Percentiles rank a stretch among this genome's conserved stretches.
Conservation (phyloP, 1,140 invertebrate genomes). For the Drosophila nasuta region DNA sequence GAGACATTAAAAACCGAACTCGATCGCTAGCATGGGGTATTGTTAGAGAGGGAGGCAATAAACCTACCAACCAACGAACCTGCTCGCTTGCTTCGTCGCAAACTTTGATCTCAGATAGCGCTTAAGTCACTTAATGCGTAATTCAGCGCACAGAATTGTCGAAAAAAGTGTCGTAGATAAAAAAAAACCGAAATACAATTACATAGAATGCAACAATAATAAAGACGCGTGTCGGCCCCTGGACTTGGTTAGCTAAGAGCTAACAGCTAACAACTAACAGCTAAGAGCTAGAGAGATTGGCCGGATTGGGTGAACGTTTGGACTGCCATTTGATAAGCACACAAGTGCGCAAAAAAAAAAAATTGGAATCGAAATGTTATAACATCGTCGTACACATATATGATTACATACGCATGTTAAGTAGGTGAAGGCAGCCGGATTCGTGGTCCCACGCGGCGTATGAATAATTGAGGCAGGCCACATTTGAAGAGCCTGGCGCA, state of each 20-base stretch:
- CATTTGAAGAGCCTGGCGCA: slow-evolving; percentile 9
- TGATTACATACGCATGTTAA: slow-evolving; percentile 16
- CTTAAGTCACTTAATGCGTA: slow-evolving; percentile 15
- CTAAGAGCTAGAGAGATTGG: too few relatives aligned
- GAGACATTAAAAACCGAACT: slow-evolving; percentile 1
- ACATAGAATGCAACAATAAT: slow-evolving; percentile 23
- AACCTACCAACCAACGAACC: slow-evolving; percentile 5
- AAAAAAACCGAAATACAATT: not conserved
- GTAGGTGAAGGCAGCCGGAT: slow-evolving; percentile 59
- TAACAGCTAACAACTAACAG: too few relatives aligned
- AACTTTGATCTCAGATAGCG: slow-evolving; percentile 36
- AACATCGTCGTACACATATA: not conserved
- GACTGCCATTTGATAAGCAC: slow-evolving; percentile 33
- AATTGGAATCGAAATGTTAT: slow-evolving; percentile 13
- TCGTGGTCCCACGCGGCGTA: slow-evolving; percentile 16
- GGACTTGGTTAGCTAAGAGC: not conserved
- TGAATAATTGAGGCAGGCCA: slow-evolving; percentile 53
- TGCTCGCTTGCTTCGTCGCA: slow-evolving; percentile 14
- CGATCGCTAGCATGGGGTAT: not conserved
- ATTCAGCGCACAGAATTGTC: slow-evolving; percentile 7
- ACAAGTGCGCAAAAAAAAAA: not conserved
- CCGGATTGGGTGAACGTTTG: not conserved
- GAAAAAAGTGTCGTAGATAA: not conserved
- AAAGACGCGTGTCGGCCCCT: slow-evolving; percentile 45
- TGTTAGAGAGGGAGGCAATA: slow-evolving; percentile 8